A percentile compares a stretch with the other conserved stretches of the same genome.
Evolutionary conservation across 2,797 vertebrate species (phyloP).

Genomic region (Loris lydekkerianus): DNA sequence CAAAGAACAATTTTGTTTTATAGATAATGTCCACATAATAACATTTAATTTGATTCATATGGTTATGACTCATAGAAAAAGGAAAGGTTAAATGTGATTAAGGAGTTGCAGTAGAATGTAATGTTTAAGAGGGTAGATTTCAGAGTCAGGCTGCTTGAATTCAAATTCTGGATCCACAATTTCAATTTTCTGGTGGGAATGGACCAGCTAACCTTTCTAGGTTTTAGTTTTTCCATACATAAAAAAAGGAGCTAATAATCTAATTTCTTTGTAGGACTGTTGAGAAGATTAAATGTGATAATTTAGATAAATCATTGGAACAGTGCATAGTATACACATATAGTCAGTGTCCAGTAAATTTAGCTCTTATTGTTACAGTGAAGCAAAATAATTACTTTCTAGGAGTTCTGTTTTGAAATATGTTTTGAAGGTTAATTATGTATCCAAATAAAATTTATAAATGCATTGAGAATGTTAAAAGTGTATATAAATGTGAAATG

Average conservation of each 20-base stretch:
- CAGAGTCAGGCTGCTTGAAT: background rate
- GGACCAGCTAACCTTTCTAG: conserved; percentile 43
- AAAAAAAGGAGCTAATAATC: background rate
- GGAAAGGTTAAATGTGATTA: conserved; percentile 14
- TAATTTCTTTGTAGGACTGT: background rate
- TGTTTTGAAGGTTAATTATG: conserved; percentile 9
- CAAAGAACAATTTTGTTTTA: conserved; percentile 16
- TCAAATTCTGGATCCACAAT: background rate
- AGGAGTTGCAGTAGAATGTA: background rate
- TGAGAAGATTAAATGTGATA: conserved; percentile 59
- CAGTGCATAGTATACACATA: background rate
- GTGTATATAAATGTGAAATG: background rate
- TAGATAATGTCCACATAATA: conserved; percentile 3
- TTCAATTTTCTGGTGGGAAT: conserved; percentile 24
- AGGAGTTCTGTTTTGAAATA: conserved; percentile 38
- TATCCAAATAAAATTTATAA: conserved; percentile 43
- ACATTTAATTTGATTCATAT: conserved; percentile 39
- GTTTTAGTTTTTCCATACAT: conserved; percentile 30
- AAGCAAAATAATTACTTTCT: background rate
- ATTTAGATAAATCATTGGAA: conserved; percentile 35
- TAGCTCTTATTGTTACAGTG: background rate
- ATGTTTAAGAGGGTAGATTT: background rate
- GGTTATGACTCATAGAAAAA: conserved; percentile 47
- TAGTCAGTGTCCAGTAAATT: background rate
- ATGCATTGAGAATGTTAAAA: background rate